Evolutionary conservation across 2,888 invertebrate genomes (phyloP).

Genomic region (Bimastos eiseni): DNA sequence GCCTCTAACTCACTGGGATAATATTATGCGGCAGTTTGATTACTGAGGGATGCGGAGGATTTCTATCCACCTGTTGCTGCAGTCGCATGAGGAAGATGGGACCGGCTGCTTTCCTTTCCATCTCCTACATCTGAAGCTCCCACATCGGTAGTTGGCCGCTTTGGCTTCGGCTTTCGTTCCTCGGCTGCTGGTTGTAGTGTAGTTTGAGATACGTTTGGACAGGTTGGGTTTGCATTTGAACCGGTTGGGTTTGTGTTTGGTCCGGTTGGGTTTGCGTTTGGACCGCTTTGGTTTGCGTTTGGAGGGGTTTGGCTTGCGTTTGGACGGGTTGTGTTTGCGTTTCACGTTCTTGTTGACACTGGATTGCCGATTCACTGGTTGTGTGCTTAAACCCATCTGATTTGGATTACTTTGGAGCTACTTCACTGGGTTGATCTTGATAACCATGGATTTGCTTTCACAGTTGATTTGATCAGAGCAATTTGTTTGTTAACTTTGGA

Average conservation of each 20-base stretch:
- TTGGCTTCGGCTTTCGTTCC: no score
- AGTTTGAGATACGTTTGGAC: neutral
- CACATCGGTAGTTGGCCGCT: no score
- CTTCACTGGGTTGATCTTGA: no score
- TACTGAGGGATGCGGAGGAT: neutral
- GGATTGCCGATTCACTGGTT: neutral
- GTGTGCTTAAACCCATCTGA: neutral
- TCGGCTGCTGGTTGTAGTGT: no score
- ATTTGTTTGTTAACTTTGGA: neutral
- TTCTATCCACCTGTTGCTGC: neutral
- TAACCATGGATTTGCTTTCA: neutral
- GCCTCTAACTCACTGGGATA: neutral
- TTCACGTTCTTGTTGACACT: neutral
- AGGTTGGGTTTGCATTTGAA: no score
- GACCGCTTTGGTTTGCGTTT: no score
- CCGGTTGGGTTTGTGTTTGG: no score
- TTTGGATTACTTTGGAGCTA: neutral
- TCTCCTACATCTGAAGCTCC: neutral
- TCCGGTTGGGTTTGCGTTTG: no score
- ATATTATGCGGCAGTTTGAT: neutral
- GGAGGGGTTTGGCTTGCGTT: neutral
- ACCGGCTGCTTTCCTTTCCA: neutral
- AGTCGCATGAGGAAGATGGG: neutral
- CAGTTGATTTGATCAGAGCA: neutral
- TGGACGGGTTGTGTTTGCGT: no score